Conservation (phyloP, 2,888 invertebrate genomes). For the Horisme vitalbata region DNA sequence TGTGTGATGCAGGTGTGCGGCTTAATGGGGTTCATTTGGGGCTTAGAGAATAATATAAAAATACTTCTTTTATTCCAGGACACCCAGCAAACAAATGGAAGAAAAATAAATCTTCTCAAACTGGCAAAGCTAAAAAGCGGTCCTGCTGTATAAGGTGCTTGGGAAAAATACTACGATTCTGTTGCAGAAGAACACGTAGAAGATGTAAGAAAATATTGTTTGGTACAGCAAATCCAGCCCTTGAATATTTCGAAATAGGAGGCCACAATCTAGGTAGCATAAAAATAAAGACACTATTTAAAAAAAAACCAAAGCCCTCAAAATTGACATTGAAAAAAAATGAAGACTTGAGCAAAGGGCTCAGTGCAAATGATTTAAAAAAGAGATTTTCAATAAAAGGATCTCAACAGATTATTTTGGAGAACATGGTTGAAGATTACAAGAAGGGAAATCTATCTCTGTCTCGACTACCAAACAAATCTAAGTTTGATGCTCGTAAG, state of each 20-base stretch:
- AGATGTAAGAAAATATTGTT: constrained; percentile 42
- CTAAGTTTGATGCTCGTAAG: no score
- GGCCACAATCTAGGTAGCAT: constrained; percentile 39
- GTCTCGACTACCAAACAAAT: no score
- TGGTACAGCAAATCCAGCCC: constrained; percentile 34
- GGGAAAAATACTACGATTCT: constrained; percentile 36
- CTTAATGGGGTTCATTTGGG: no score
- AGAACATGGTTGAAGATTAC: constrained; percentile 35
- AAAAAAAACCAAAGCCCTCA: constrained; percentile 34
- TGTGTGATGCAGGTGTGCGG: no score
- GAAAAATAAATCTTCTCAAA: constrained; percentile 21
- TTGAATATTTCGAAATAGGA: constrained; percentile 40
- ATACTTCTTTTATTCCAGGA: constrained; percentile 33
- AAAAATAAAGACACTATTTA: constrained; percentile 38
- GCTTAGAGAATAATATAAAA: neutral
- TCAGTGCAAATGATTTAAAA: constrained; percentile 33
- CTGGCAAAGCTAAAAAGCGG: constrained; percentile 27
- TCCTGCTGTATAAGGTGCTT: constrained; percentile 31
- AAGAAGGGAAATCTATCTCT: no score
- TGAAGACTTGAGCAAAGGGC: constrained; percentile 39
- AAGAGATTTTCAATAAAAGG: constrained; percentile 30
- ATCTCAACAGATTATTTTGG: constrained; percentile 27
- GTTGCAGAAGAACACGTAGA: constrained; percentile 37
- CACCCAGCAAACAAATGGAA: constrained; percentile 17
- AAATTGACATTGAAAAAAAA: constrained; percentile 39